Conservation (phyloP, 2,113 vertebrate genomes). For the Chamaea fasciata region DNA sequence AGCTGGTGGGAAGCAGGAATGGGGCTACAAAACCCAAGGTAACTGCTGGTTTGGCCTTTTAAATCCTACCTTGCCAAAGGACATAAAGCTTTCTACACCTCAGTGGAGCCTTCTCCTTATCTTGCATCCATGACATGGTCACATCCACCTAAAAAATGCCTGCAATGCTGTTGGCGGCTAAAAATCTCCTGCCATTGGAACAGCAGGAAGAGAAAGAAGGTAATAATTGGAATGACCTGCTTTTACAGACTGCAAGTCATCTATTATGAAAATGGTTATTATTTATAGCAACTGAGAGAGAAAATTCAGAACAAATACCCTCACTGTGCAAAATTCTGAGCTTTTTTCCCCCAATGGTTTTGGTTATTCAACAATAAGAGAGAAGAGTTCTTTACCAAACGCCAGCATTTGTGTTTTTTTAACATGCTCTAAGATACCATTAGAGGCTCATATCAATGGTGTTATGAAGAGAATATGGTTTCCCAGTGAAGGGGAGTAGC, state of each 20-base stretch:
- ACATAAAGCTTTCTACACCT: background rate
- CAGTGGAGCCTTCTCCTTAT: background rate
- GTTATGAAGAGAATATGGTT: background rate
- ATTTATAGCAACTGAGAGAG: slow-evolving; percentile 12
- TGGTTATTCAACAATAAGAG: background rate
- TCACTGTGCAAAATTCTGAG: background rate
- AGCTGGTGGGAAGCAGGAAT: background rate
- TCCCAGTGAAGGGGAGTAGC: background rate
- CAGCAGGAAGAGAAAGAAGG: background rate
- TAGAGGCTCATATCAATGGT: background rate
- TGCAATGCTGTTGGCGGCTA: background rate
- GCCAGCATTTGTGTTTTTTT: background rate
- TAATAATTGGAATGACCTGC: slow-evolving; percentile 17
- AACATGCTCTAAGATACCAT: background rate
- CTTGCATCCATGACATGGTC: background rate
- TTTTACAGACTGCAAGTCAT: slow-evolving; percentile 33
- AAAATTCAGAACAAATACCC: background rate
- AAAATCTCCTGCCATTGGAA: background rate
- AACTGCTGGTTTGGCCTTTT: background rate
- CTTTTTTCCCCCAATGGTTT: background rate
- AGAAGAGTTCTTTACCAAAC: background rate
- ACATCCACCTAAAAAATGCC: background rate
- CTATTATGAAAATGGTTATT: slow-evolving; percentile 38
- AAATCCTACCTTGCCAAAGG: background rate
- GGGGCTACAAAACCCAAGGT: background rate